phyloP scores from a whole-genome alignment of 2,888 invertebrate species.

The Suillia variegata region DNA sequence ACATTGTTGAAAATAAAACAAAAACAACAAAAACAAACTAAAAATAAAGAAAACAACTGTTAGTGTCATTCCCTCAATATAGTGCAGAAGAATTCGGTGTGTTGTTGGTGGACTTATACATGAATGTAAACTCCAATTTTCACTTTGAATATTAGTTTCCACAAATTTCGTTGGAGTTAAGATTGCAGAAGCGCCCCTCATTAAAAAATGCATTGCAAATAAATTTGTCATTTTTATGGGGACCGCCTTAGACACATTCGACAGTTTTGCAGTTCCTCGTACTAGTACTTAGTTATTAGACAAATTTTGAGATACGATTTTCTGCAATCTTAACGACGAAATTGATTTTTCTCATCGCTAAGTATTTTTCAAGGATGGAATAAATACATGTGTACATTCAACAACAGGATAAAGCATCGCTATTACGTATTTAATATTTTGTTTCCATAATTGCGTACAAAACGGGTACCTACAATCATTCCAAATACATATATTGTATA shows the following conservation, averaged over 20 bases:
- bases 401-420: too few relatives aligned
- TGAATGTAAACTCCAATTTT: conserved; percentile 53
- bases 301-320: conserved; percentile 56
- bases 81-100: conserved; percentile 30
- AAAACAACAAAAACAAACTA: too few relatives aligned
- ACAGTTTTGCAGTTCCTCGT: not conserved
- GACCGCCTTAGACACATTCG: not conserved
- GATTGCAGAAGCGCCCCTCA: conserved; percentile 42
- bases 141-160: conserved; percentile 53
- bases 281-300: not conserved
- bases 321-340: conserved; percentile 60
- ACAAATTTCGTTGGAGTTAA: conserved; percentile 51
- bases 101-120: conserved; percentile 50
- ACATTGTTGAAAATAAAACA: too few relatives aligned
- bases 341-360: conserved; percentile 46
- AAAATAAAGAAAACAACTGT: too few relatives aligned
- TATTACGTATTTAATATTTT: too few relatives aligned
- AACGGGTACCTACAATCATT: too few relatives aligned
- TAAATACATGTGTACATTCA: too few relatives aligned
- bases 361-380: conserved; percentile 44
- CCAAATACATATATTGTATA: too few relatives aligned
- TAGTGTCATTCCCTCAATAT: too few relatives aligned
- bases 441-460: too few relatives aligned
- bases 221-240: too few relatives aligned
- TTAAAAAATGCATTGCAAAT: not conserved